Evolutionary conservation across 2,888 invertebrate genomes (phyloP).

Genomic region (Gymnocheta viridis): DNA sequence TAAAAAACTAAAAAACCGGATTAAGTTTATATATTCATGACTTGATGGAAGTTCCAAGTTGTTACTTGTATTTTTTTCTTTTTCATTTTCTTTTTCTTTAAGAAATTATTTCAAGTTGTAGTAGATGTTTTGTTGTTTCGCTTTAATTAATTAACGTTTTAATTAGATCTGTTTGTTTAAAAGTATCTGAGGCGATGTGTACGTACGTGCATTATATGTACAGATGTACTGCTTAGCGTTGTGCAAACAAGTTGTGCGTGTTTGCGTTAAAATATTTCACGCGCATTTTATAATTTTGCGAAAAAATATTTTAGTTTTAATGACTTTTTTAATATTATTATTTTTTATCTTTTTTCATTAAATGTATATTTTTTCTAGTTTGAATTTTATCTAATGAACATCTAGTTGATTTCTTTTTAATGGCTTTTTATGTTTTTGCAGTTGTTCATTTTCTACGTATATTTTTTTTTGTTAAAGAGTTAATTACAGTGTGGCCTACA

Average conservation of each 20-base stretch:
- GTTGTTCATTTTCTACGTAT: conserved; percentile 17
- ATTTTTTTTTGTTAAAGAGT: conserved; percentile 38
- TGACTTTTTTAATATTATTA: conserved; percentile 40
- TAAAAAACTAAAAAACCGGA: not conserved
- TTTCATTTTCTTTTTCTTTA: no score
- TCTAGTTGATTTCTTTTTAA: conserved; percentile 59
- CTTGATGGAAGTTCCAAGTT: not conserved
- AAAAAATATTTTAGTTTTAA: conserved; percentile 54
- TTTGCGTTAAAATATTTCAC: conserved; percentile 64
- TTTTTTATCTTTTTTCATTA: conserved; percentile 32
- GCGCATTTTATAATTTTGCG: conserved; percentile 59
- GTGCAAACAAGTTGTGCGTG: conserved; percentile 66
- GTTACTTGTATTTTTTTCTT: not conserved
- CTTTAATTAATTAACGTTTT: conserved; percentile 68
- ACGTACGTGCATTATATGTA: not conserved
- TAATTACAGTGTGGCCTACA: conserved; percentile 66
- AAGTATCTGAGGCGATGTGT: not conserved
- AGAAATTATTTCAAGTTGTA: not conserved
- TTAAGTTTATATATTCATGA: not conserved
- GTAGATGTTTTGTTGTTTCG: conserved; percentile 27
- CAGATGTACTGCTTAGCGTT: conserved; percentile 32
- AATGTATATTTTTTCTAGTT: conserved; percentile 15
- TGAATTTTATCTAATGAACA: conserved; percentile 44
- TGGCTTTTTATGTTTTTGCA: conserved; percentile 44
- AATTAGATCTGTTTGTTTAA: conserved; percentile 55